Conservation (phyloP, 2,888 invertebrate genomes). For the Agapostemon virescens region DNA sequence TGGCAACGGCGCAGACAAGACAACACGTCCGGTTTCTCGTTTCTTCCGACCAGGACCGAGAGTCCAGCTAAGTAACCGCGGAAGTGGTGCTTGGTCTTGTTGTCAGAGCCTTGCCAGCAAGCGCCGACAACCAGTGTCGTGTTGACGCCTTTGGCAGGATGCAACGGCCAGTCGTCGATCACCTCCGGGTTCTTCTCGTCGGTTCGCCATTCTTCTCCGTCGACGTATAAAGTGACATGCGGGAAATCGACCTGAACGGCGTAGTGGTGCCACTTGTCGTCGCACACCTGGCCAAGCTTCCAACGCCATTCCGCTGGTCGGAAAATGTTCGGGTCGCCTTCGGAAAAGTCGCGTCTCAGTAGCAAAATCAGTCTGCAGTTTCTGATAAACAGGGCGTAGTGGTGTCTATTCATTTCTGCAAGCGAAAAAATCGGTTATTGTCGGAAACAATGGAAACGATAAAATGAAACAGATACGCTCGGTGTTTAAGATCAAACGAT, state of each 20-base stretch:
- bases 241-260: constrained; percentile 96
- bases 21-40: constrained; percentile 88
- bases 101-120: constrained; percentile 98
- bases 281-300: constrained; percentile 97
- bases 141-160: constrained; percentile 95
- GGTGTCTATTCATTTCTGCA: constrained; percentile 98
- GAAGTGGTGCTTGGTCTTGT: constrained; percentile 94
- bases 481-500: too few species aligned
- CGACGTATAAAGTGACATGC: constrained; percentile 92
- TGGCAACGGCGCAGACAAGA: constrained; percentile 91
- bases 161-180: constrained; percentile 99
- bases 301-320: constrained; percentile 99
- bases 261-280: constrained; percentile 99
- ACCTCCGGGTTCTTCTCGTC: constrained; percentile 94
- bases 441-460: not conserved
- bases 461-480: not conserved
- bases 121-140: constrained; percentile 97
- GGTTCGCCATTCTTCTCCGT: constrained; percentile 87
- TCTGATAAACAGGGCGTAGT: constrained; percentile 97
- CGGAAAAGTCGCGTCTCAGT: constrained; percentile 93
- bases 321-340: constrained; percentile 96
- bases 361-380: constrained; percentile 98
- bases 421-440: constrained; percentile 64
- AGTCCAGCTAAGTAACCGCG: constrained; percentile 94
- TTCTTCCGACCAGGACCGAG: constrained; percentile 88